A percentile compares a stretch with the other conserved stretches of the same genome.
These are phyloP conservation scores for Gymnosoma rotundatum DNA, from an alignment of 2,888 invertebrate species.

Conservation along the genomic window DNA sequence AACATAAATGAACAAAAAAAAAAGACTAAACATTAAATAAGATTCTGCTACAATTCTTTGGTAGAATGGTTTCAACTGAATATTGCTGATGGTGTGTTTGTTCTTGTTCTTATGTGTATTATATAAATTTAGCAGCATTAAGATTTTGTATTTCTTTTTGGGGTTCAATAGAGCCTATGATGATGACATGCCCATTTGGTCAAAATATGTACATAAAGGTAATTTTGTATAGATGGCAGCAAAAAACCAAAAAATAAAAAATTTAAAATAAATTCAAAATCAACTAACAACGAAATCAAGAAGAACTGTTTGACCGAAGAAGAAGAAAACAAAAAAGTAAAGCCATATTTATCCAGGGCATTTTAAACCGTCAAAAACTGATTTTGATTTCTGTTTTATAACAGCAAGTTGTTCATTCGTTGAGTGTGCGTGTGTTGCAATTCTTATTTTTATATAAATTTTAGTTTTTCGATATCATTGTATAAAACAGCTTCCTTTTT, in stretches of 20 bases:
- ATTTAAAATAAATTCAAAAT: slow-evolving; percentile 40
- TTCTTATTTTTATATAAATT: slow-evolving; percentile 26
- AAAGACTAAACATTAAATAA: slow-evolving; percentile 25
- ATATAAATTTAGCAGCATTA: slow-evolving; percentile 43
- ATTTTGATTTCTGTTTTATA: slow-evolving; percentile 60
- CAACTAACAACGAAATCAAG: slow-evolving; percentile 51
- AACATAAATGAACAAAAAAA: slow-evolving; percentile 14
- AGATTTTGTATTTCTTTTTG: slow-evolving; percentile 35
- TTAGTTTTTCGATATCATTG: slow-evolving; percentile 59
- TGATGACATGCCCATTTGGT: slow-evolving; percentile 74
- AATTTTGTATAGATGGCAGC: slow-evolving; percentile 59
- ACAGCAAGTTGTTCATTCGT: slow-evolving; percentile 53
- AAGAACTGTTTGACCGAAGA: slow-evolving; percentile 35
- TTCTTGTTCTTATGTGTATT: slow-evolving; percentile 50
- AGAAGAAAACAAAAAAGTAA: slow-evolving; percentile 5
- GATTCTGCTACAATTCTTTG: slow-evolving; percentile 48
- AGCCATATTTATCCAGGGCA: slow-evolving; percentile 19
- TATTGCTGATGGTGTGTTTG: slow-evolving; percentile 7
- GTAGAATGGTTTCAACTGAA: slow-evolving; percentile 17
- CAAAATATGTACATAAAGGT: slow-evolving; percentile 70
- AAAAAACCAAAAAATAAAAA: slow-evolving; percentile 23
- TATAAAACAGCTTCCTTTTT: slow-evolving; percentile 65
- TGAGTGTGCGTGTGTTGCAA: slow-evolving; percentile 31
- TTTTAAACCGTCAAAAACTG: slow-evolving; percentile 35
- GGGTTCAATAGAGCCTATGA: slow-evolving; percentile 72